phyloP scores from a whole-genome alignment of 53 echinoderm and acorn worm species.

The Luidia sarsii region DNA sequence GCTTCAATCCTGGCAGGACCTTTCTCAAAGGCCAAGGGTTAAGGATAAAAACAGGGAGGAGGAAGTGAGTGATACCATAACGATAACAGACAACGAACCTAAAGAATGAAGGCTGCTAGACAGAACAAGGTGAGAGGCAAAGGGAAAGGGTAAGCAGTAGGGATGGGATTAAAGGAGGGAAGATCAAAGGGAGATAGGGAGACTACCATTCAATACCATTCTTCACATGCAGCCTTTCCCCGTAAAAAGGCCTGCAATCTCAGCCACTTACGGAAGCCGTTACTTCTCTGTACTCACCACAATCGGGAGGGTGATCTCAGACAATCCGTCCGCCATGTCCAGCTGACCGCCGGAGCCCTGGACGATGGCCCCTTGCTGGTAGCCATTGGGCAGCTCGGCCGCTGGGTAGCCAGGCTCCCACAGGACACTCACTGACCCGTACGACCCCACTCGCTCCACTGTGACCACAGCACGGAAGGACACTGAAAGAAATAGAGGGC shows the following conservation, averaged over 20 bases:
- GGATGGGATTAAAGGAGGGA: too few relatives aligned
- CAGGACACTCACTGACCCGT: conserved; percentile 74
- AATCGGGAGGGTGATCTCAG: conserved; percentile 56
- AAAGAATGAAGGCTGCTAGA: too few relatives aligned
- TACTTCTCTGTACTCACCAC: conserved; percentile 63
- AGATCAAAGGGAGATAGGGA: too few relatives aligned
- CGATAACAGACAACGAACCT: background rate
- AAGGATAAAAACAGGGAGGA: too few relatives aligned
- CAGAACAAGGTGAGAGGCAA: background rate
- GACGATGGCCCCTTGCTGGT: conserved; percentile 69
- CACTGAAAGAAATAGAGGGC: conserved; percentile 13
- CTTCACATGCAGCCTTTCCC: too few relatives aligned
- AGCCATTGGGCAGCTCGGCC: conserved; percentile 74
- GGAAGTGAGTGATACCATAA: too few relatives aligned
- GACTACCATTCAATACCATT: too few relatives aligned
- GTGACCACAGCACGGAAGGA: conserved; percentile 43
- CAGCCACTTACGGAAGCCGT: too few relatives aligned
- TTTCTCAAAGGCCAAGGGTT: too few relatives aligned
- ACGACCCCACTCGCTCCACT: conserved; percentile 78
- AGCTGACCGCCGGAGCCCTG: conserved; percentile 76
- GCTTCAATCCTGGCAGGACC: too few relatives aligned
- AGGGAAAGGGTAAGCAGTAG: too few relatives aligned
- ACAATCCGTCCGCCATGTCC: conserved; percentile 66
- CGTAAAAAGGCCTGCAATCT: too few relatives aligned
- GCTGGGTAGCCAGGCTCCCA: conserved; percentile 81